Evolutionary conservation across 2,888 invertebrate genomes (phyloP).

Genomic region (Melanophora roralis): DNA sequence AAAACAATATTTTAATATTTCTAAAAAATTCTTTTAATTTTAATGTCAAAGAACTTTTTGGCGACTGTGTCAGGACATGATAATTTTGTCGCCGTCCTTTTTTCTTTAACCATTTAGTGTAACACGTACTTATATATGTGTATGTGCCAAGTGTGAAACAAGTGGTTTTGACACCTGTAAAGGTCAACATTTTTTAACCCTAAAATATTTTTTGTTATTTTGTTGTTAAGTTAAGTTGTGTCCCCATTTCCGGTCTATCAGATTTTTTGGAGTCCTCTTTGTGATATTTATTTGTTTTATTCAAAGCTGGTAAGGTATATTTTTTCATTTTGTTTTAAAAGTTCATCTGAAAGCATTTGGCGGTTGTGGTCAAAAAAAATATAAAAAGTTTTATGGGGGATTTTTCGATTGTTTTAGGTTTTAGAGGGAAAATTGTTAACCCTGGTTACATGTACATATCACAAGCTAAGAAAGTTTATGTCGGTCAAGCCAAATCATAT

Average conservation of each 20-base stretch:
- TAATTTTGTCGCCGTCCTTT: too few relatives aligned
- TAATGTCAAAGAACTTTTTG: conserved; percentile 39
- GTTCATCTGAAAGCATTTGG: too few relatives aligned
- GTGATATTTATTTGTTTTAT: conserved; percentile 22
- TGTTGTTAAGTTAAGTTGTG: conserved; percentile 30
- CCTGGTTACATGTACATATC: too few relatives aligned
- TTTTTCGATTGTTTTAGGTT: too few relatives aligned
- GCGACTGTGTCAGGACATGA: neutral
- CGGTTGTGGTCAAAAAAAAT: too few relatives aligned
- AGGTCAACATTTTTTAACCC: conserved; percentile 48
- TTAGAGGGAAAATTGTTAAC: too few relatives aligned
- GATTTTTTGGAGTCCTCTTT: conserved; percentile 32
- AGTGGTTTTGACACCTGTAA: conserved; percentile 65
- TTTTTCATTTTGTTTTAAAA: conserved; percentile 1
- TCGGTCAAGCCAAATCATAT: too few relatives aligned
- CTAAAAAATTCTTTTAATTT: neutral
- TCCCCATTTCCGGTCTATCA: conserved; percentile 44
- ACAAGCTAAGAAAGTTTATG: too few relatives aligned
- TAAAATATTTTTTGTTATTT: neutral
- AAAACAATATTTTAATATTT: neutral
- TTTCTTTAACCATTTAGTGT: neutral
- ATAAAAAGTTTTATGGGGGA: too few relatives aligned
- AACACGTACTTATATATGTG: neutral
- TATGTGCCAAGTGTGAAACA: conserved; percentile 60
- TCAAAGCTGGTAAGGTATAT: neutral